Evolutionary conservation across 1,140 invertebrate genomes (phyloP).

Genomic region (Parapsyche elsis): DNA sequence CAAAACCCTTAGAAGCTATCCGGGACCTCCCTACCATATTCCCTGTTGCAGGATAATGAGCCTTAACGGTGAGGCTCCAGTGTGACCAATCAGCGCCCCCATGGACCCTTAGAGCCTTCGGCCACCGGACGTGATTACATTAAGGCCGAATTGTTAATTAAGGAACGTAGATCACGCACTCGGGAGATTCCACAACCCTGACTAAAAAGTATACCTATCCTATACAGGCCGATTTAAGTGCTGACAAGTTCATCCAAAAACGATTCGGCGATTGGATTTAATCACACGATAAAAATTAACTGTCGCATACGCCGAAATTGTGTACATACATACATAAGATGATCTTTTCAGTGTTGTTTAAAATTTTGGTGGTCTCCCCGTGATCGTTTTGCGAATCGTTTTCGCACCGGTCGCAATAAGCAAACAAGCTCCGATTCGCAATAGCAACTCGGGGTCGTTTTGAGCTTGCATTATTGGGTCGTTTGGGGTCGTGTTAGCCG

Average conservation of each 20-base stretch:
- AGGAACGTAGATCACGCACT: neutral
- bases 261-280: neutral
- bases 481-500: too few relatives aligned
- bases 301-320: too few relatives aligned
- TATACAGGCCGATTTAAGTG: too few relatives aligned
- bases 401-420: too few relatives aligned
- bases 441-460: too few relatives aligned
- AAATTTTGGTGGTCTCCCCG: too few relatives aligned
- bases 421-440: too few relatives aligned
- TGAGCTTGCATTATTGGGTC: too few relatives aligned
- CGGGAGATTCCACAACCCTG: neutral
- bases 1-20: conserved; percentile 9
- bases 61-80: neutral
- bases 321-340: too few relatives aligned
- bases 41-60: conserved; percentile 32
- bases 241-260: neutral
- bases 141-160: conserved; percentile 38
- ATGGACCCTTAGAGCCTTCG: neutral
- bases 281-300: neutral
- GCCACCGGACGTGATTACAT: conserved; percentile 38
- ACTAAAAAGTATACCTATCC: too few relatives aligned
- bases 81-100: conserved; percentile 17
- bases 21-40: neutral
- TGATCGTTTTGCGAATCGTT: too few relatives aligned
- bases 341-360: too few relatives aligned